These are phyloP conservation scores for Peromyscus maniculatus DNA, from an alignment of 2,113 vertebrate species.

Conservation along the genomic window DNA sequence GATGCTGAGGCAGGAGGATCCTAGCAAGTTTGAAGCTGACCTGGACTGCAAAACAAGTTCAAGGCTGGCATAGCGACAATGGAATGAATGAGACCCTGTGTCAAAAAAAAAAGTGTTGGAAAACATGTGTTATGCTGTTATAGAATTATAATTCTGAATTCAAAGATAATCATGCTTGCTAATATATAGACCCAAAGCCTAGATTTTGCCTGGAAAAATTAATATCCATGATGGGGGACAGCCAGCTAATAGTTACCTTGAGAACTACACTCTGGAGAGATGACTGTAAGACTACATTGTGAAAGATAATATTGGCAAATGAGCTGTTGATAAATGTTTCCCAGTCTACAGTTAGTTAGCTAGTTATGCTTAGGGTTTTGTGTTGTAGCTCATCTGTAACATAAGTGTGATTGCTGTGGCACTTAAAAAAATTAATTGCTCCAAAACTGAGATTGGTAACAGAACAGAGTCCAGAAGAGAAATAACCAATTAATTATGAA, in stretches of 20 bases:
- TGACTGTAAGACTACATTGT: not conserved
- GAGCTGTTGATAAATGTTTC: constrained; percentile 27
- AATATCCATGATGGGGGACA: not conserved
- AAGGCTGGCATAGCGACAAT: not conserved
- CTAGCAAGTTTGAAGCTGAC: not conserved
- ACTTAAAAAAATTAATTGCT: constrained; percentile 1
- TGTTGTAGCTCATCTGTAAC: not conserved
- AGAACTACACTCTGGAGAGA: not conserved
- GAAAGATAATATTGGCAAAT: not conserved
- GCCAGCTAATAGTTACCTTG: not conserved
- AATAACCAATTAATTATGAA: not conserved
- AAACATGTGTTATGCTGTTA: constrained; percentile 29
- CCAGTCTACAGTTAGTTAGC: not conserved
- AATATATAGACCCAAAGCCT: not conserved
- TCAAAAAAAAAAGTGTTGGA: not conserved
- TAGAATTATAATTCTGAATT: constrained; percentile 40
- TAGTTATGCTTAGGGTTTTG: not conserved
- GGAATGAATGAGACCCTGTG: not conserved
- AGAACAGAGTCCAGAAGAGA: constrained; percentile 20
- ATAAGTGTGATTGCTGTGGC: not conserved
- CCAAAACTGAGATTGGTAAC: not conserved
- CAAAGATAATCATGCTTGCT: not conserved
- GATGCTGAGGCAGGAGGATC: not conserved
- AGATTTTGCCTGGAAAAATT: constrained; percentile 28
- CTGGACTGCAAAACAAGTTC: not conserved